phyloP scores from a whole-genome alignment of 2,113 vertebrate species.

The Orientallactaga bullata region DNA sequence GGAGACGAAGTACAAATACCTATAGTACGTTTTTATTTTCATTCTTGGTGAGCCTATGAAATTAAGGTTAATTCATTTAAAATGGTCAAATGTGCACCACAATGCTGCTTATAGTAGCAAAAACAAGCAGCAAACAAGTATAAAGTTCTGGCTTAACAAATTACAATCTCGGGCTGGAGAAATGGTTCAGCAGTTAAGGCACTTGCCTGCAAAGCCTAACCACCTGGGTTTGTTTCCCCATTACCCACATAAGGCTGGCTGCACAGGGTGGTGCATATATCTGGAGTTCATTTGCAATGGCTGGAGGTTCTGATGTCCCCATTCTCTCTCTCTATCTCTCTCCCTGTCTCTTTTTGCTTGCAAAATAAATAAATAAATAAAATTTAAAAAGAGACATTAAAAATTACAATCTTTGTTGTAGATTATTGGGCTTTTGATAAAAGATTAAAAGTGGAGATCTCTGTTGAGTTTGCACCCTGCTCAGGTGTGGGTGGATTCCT shows the following conservation, averaged over 20 bases:
- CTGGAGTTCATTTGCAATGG: too few relatives aligned
- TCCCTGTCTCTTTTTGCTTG: too few relatives aligned
- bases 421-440: background rate
- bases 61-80: background rate
- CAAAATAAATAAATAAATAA: too few relatives aligned
- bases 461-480: too few relatives aligned
- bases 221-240: too few relatives aligned
- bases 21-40: background rate
- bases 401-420: background rate
- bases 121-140: background rate
- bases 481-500: too few relatives aligned
- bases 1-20: background rate
- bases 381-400: background rate
- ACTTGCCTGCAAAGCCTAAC: too few relatives aligned
- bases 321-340: too few relatives aligned
- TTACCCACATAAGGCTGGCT: too few relatives aligned
- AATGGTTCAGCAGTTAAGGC: too few relatives aligned
- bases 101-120: background rate
- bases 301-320: too few relatives aligned
- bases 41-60: background rate
- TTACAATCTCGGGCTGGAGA: background rate
- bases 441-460: background rate
- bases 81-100: background rate
- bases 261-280: too few relatives aligned
- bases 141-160: background rate